Evolutionary conservation across 2,888 invertebrate genomes (phyloP).

Genomic region (Dromius quadrimaculatus): DNA sequence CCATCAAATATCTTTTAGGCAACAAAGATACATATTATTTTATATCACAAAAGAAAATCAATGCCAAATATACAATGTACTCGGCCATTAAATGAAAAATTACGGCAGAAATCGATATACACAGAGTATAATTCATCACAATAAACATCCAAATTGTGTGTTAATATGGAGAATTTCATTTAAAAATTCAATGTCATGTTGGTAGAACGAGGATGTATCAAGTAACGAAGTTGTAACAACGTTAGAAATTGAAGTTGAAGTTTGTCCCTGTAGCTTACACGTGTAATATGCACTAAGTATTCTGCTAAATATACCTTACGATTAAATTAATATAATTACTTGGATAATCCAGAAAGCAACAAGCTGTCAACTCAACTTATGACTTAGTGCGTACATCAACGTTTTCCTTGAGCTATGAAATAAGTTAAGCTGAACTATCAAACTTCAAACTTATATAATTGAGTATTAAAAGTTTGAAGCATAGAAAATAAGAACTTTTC

Average conservation of each 20-base stretch:
- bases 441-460: constrained; percentile 23
- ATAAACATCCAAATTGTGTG: no score
- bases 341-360: constrained; percentile 13
- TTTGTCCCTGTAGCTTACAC: constrained; percentile 15
- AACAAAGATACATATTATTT: no score
- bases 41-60: no score
- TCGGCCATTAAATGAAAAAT: no score
- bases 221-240: constrained; percentile 16
- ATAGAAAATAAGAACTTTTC: constrained; percentile 11
- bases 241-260: constrained; percentile 9
- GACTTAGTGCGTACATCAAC: constrained; percentile 1
- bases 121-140: no score
- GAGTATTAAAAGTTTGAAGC: constrained; percentile 9
- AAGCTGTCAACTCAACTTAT: constrained; percentile 6
- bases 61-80: no score
- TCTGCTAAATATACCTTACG: constrained; percentile 9
- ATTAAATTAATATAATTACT: constrained; percentile 24
- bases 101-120: no score
- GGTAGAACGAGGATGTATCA: background rate
- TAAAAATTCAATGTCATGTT: constrained; percentile 26
- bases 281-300: constrained; percentile 7
- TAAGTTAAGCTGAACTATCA: constrained; percentile 10
- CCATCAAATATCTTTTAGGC: no score
- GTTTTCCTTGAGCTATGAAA: constrained; percentile 12
- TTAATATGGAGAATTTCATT: no score